Evolutionary conservation across 2,888 invertebrate genomes (phyloP).

Genomic region (Rhaphigaster nebulosa): DNA sequence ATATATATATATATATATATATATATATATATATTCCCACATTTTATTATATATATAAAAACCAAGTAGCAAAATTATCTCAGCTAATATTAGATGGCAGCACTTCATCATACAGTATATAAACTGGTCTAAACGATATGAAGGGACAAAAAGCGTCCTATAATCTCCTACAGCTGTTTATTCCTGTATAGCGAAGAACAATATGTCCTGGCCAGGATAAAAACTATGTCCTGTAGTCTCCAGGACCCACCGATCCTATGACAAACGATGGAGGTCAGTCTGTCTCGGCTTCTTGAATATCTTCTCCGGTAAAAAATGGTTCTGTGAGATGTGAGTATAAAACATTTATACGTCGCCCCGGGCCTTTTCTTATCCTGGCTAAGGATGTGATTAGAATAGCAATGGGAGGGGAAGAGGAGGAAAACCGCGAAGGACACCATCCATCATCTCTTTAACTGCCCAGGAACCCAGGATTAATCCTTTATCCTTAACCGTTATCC

Average conservation of each 20-base stretch:
- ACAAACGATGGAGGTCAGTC: slow-evolving; percentile 6
- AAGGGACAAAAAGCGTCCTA: background rate
- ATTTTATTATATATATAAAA: too few species aligned
- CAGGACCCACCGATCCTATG: background rate
- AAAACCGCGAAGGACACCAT: background rate
- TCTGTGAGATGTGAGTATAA: background rate
- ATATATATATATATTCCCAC: too few species aligned
- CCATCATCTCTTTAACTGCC: background rate
- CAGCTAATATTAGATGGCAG: background rate
- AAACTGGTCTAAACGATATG: background rate
- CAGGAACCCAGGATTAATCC: background rate
- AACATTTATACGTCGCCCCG: slow-evolving; percentile 9
- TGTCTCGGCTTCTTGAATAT: background rate
- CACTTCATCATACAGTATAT: background rate
- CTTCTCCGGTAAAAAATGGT: background rate
- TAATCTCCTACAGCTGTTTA: background rate
- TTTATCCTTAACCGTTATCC: background rate
- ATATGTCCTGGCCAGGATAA: background rate
- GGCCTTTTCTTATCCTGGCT: background rate
- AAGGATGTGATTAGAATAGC: slow-evolving; percentile 10
- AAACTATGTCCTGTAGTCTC: background rate
- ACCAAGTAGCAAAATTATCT: too few species aligned
- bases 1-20: too few species aligned
- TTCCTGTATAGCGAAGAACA: background rate
- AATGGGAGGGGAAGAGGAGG: background rate